Conservation (phyloP, 2,797 vertebrate genomes). For the Falco peregrinus region DNA sequence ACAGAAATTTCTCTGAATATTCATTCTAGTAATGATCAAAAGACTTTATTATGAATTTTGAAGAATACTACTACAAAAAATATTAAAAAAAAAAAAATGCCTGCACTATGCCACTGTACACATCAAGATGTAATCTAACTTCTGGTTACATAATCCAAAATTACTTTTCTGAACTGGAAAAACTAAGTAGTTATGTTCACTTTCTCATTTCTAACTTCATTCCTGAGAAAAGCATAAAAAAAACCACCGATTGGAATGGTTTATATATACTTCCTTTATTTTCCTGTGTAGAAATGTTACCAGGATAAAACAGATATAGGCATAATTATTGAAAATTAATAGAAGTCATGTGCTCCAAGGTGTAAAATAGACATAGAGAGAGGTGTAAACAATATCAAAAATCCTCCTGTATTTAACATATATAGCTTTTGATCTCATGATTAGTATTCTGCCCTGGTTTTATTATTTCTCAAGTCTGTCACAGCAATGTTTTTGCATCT, state of each 20-base stretch:
- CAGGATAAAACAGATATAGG: not conserved
- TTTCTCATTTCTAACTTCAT: not conserved
- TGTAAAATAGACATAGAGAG: not conserved
- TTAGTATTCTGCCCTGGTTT: not conserved
- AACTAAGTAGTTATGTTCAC: not conserved
- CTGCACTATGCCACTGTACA: rapidly evolving
- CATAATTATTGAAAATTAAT: not conserved
- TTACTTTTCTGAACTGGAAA: not conserved
- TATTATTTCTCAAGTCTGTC: not conserved
- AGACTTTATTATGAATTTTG: not conserved
- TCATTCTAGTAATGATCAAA: not conserved
- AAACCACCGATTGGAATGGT: not conserved
- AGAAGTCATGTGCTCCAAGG: not conserved
- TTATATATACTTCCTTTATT: too few species aligned
- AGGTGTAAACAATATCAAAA: not conserved
- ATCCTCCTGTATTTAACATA: not conserved
- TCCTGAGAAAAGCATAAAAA: not conserved
- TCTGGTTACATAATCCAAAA: not conserved
- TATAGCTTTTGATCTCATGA: not conserved
- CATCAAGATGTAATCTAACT: not conserved
- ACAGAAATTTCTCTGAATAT: not conserved
- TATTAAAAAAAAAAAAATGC: not conserved
- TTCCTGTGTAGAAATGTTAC: not conserved
- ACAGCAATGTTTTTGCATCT: not conserved
- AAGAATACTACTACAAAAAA: not conserved